A percentile compares a stretch with the other conserved stretches of the same genome.
Conservation (phyloP, 2,888 invertebrate species). For the Troglohyphantes excavatus region DNA sequence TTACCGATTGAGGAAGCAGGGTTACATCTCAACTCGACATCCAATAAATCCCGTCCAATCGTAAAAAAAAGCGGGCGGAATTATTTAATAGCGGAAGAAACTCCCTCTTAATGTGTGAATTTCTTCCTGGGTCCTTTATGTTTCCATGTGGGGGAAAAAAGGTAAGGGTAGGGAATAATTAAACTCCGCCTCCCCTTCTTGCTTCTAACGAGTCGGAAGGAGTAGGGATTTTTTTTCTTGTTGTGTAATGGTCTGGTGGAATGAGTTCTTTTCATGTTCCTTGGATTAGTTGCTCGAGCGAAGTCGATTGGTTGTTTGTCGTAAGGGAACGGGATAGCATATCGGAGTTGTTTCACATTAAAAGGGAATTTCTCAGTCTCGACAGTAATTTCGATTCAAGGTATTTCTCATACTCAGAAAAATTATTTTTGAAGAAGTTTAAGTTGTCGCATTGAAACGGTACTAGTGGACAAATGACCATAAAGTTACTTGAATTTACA, state of each 20-base stretch:
- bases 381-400: no score
- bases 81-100: slow-evolving; percentile 51
- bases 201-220: background rate
- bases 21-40: slow-evolving; percentile 57
- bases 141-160: background rate
- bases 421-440: no score
- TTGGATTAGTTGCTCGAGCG: background rate
- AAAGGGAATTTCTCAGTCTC: no score
- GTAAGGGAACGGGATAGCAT: background rate
- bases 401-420: no score
- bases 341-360: no score
- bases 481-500: no score
- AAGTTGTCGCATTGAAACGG: no score
- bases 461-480: no score
- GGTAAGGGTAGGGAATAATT: background rate
- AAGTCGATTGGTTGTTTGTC: background rate
- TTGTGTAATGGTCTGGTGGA: background rate
- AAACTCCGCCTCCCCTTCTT: background rate
- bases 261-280: slow-evolving; percentile 6
- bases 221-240: background rate
- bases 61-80: slow-evolving; percentile 55
- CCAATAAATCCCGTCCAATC: slow-evolving; percentile 66
- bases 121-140: slow-evolving; percentile 4
- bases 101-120: slow-evolving; percentile 53
- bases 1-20: slow-evolving; percentile 46